Evolutionary conservation across 1,140 invertebrate genomes (phyloP), one percentile per base, ranked within the genome.

Genomic region (Semibalanus balanoides): DNA sequence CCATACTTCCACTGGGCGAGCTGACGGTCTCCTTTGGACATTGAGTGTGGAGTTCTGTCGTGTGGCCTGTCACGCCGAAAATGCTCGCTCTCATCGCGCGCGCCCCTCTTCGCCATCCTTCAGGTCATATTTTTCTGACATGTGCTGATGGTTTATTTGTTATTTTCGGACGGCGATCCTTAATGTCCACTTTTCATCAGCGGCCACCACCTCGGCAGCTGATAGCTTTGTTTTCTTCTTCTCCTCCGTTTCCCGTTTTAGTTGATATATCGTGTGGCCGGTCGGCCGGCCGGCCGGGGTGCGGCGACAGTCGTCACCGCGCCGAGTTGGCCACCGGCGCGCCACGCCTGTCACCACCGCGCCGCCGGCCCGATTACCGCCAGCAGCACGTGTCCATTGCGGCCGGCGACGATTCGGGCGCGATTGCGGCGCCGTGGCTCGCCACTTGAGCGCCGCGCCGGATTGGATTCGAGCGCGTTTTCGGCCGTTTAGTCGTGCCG

Each of bases 151-250:
- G 51, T 64, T 64, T 64, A 64, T 64, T 64, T 64, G 51, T 64
- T 64, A 64, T 64, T 64, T 64, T 64, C 51, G 1, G 51, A 25
- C 51, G 51, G 14, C 51, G 51, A 64, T 64, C 51, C 51, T 64
- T 64, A 64, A 64, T 64, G 51, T 64, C 51, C 51, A 64, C 51
- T 64, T 64, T 64, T 64, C 51, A 64, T 64, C 51, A 64, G 51
- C 22, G 51, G 51, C 51, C 51, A 64, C 51, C 51, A 64, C 51
- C 51, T 25, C 51, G 14, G 51, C 14, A 64, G 51, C 11, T 64
- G 51, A 64, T 64, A 64, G 51, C 51, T 64, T 64, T 64, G 51
- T 64, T 64, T 64, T 64, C 51, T 64, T 64, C 22, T 25, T 64
- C 51, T 64, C 51, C 51, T 40, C 51, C 11, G 51, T 25, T 64